Conservation (phyloP, 2,888 invertebrate genomes). For the Drosophila neutralis region DNA sequence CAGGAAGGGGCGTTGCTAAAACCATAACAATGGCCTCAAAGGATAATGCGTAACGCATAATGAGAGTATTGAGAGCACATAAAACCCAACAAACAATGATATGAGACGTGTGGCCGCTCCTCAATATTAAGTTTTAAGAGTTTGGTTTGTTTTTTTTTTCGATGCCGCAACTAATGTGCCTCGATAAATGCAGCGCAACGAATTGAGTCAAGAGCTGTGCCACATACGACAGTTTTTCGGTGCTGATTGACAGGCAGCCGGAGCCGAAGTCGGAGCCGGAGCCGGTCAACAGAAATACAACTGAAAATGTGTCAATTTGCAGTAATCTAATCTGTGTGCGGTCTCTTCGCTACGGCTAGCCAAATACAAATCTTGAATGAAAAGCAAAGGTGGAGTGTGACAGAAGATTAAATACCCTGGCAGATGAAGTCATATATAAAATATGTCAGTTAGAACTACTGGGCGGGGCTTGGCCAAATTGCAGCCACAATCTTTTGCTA, state of each 20-base stretch:
- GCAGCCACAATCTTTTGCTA: background rate
- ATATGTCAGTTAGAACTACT: background rate
- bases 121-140: constrained; percentile 6
- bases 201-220: constrained; percentile 60
- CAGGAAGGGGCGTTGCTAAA: constrained; percentile 78
- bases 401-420: constrained; percentile 7
- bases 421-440: background rate
- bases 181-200: constrained; percentile 60
- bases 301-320: constrained; percentile 77
- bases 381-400: background rate
- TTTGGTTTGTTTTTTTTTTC: constrained; percentile 20
- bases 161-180: constrained; percentile 54
- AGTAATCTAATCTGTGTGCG: constrained; percentile 77
- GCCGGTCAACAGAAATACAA: constrained; percentile 30
- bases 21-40: constrained; percentile 63
- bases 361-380: constrained; percentile 40
- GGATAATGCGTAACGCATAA: constrained; percentile 79
- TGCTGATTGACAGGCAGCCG: constrained; percentile 52
- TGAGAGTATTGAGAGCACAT: constrained; percentile 41
- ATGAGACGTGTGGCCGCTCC: constrained; percentile 42
- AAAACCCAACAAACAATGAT: constrained; percentile 38
- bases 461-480: background rate
- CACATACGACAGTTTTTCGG: constrained; percentile 40
- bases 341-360: constrained; percentile 40
- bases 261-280: background rate